Conservation (phyloP, 2,888 invertebrate species). For the Eupeodes latifasciatus region DNA sequence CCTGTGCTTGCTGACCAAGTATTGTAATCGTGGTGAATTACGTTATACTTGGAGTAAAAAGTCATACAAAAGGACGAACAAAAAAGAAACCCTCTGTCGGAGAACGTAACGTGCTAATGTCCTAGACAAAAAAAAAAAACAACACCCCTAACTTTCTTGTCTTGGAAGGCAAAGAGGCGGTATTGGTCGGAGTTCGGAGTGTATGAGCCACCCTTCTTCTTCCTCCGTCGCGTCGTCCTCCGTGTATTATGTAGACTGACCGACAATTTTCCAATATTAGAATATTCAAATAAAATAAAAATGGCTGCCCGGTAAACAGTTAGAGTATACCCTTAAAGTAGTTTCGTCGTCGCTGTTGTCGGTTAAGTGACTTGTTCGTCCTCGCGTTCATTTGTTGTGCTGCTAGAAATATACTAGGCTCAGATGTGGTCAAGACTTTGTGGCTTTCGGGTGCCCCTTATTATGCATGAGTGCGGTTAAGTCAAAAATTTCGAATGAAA, state of each 20-base stretch:
- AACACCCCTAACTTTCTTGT: conserved; percentile 7
- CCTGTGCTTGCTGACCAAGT: conserved; percentile 46
- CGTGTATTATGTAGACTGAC: conserved; percentile 23
- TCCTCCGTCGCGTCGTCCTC: neutral
- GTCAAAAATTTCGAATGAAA: neutral
- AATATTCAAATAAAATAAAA: conserved; percentile 78
- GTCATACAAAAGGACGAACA: neutral
- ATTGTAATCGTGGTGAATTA: conserved; percentile 61
- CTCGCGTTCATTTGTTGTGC: conserved; percentile 26
- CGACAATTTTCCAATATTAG: conserved; percentile 78
- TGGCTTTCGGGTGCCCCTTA: conserved; percentile 78
- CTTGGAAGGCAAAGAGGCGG: conserved; percentile 15
- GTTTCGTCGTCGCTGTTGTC: conserved; percentile 59
- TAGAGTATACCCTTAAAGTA: conserved; percentile 11
- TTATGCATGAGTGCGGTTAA: conserved; percentile 37
- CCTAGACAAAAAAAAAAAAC: conserved; percentile 38
- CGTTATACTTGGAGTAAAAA: conserved; percentile 19
- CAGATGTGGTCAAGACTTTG: conserved; percentile 82
- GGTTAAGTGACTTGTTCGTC: conserved; percentile 49
- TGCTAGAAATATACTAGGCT: conserved; percentile 70
- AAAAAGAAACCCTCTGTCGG: conserved; percentile 5
- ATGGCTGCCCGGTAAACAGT: conserved; percentile 63
- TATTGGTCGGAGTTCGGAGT: neutral
- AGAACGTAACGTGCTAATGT: conserved; percentile 48
- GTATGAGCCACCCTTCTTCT: conserved; percentile 36